Evolutionary conservation across 2,113 vertebrate genomes (phyloP).

Genomic region (Montifringilla adamsi): DNA sequence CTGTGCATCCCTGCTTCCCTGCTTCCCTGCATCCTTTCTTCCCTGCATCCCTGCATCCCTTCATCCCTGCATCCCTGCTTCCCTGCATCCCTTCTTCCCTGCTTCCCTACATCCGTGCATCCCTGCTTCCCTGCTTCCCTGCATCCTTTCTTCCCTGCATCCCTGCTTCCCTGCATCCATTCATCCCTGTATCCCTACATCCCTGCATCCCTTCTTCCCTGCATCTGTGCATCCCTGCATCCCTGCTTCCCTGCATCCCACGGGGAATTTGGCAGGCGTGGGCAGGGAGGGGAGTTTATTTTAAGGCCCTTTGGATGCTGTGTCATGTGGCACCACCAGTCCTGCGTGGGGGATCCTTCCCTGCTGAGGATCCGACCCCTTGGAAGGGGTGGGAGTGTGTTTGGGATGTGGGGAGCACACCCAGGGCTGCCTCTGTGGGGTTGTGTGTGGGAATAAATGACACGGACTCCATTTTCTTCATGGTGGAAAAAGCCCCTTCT

Average conservation of each 20-base stretch:
- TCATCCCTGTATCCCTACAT: too few relatives aligned
- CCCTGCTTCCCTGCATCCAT: too few relatives aligned
- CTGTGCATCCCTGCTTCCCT: too few relatives aligned
- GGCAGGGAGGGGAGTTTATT: background rate
- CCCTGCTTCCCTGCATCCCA: background rate
- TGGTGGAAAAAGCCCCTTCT: background rate
- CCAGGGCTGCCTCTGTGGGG: fast-evolving
- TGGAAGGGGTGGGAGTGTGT: fast-evolving
- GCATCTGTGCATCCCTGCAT: too few relatives aligned
- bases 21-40: too few relatives aligned
- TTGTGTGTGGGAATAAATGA: background rate
- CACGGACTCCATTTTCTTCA: background rate
- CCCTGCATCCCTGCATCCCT: too few relatives aligned
- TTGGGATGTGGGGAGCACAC: background rate
- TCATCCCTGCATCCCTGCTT: too few relatives aligned
- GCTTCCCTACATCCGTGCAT: too few relatives aligned
- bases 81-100: too few relatives aligned
- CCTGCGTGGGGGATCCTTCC: background rate
- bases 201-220: too few relatives aligned
- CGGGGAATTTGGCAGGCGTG: background rate
- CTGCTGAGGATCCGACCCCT: background rate
- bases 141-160: too few relatives aligned
- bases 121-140: too few relatives aligned
- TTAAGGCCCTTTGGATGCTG: background rate
- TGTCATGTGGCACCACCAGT: background rate